Conservation (phyloP, 1,140 invertebrate genomes). For the Hermatobates lingyangjiaoensis region DNA sequence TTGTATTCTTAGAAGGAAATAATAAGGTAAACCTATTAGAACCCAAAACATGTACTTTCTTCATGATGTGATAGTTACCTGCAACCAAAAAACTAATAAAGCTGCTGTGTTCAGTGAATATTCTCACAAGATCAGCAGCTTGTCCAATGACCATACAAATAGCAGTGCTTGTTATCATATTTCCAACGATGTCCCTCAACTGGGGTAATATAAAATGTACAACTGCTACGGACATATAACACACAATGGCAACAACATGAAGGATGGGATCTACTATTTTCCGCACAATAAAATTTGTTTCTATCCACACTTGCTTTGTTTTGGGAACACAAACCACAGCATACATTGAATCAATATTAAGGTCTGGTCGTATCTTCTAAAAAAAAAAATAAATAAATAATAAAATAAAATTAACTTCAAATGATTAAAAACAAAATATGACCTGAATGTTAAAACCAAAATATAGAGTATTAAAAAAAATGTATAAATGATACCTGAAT, state of each 20-base stretch:
- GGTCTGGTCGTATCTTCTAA: constrained; percentile 19
- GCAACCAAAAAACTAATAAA: constrained; percentile 52
- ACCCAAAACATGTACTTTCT: no score
- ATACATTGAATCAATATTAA: constrained; percentile 27
- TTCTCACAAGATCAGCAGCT: constrained; percentile 51
- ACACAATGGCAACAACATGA: constrained; percentile 45
- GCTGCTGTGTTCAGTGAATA: constrained; percentile 57
- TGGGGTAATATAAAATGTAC: constrained; percentile 69
- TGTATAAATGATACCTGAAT: no score
- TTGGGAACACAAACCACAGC: constrained; percentile 55
- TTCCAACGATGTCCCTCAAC: constrained; percentile 57
- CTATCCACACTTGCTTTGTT: constrained; percentile 39
- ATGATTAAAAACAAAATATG: no score
- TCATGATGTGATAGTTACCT: no score
- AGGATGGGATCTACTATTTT: constrained; percentile 55
- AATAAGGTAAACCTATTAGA: no score
- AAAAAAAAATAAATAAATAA: constrained; percentile 6
- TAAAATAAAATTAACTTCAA: constrained; percentile 7
- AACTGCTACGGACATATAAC: constrained; percentile 51
- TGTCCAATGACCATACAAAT: constrained; percentile 54
- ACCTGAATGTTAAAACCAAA: no score
- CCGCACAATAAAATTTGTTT: constrained; percentile 46
- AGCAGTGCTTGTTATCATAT: constrained; percentile 60
- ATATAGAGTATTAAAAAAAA: no score
- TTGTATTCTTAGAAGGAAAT: no score